Conservation (phyloP, 30 jellyfish, hydroid and myxozoan species). For the Morbakka virulenta region DNA sequence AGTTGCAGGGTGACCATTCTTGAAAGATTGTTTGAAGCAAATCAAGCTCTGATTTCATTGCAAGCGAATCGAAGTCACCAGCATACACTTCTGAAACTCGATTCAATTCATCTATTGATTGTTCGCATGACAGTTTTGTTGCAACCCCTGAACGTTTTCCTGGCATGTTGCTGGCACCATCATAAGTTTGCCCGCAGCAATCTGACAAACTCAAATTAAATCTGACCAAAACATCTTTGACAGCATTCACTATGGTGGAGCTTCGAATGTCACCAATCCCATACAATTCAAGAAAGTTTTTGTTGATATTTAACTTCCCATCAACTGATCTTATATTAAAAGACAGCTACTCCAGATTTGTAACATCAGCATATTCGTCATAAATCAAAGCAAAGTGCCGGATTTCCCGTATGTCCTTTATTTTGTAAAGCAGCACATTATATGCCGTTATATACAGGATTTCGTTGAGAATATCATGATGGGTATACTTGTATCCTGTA, state of each 20-base stretch:
- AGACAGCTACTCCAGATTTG: not conserved
- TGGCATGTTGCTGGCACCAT: constrained; percentile 19
- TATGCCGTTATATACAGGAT: no score
- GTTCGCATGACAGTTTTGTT: not conserved
- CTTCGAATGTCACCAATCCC: not conserved
- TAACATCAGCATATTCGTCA: not conserved
- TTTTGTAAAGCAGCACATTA: no score
- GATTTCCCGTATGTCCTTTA: no score
- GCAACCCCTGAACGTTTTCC: constrained; percentile 19
- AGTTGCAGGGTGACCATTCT: no score
- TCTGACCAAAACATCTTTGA: constrained; percentile 2
- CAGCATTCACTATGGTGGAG: not conserved
- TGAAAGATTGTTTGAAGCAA: no score
- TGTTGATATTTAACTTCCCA: not conserved
- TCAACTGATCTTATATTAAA: not conserved
- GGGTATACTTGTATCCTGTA: no score
- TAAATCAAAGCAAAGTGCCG: no score
- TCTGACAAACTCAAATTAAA: not conserved
- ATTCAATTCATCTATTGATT: not conserved
- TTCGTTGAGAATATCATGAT: no score
- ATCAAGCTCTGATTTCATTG: no score
- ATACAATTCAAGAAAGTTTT: not conserved
- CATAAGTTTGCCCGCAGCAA: constrained; percentile 9
- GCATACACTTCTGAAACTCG: no score
- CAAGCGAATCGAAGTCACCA: no score